Base-by-base conservation (phyloP, 1,140 invertebrate genomes). In the Alviniconcha marisindica region DNA sequence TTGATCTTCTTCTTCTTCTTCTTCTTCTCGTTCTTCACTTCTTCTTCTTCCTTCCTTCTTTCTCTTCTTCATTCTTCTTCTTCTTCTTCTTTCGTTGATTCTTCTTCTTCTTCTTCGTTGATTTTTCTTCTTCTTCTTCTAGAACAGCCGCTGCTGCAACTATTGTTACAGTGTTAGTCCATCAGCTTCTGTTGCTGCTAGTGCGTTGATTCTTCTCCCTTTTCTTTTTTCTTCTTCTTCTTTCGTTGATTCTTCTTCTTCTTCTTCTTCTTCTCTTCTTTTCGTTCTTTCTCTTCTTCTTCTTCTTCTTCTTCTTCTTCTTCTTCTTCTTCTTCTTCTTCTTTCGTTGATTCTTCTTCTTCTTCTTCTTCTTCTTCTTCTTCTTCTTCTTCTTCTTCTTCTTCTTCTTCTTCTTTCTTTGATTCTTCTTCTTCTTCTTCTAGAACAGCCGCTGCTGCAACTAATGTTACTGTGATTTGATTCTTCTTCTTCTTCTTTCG, bases 391-490 rank as follows among this genome's bases (percentile, higher is more conserved):
- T 7, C 66, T 51, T 7, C 48, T 51, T 7, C 48, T 51, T 7
- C 48, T 51, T 7, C 48, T 21, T 7, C 48, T 51, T 12, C 48
- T 51, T 12, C 48, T 51, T 12, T 21, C 21, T 12, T 21, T 51
- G 21, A 7, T 51, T 12, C 48, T 51, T 12, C 48, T 51, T 12
- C 48, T 51, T 7, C 48, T 51, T 7, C 48, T 51, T 7, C 66
- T 69, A 28, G 7, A 12, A 28, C 74, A 15, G 40, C 74, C 36
- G 40, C 74, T 77, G 40, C 74, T 40, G 40, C 74, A 31, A 54
- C 74, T 77, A 54, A 18, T 77, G 38, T 36, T 77, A 77, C 74
- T 51, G n/a, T n/a, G n/a, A n/a, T n/a, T n/a, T n/a, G n/a, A n/a
- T n/a, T n/a, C n/a, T n/a, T n/a, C n/a, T n/a, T n/a, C n/a, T n/a